A percentile compares a stretch with the other conserved stretches of the same genome.
These are phyloP conservation scores for Actias luna DNA, from an alignment of 2,888 invertebrate genomes.

Conservation along the genomic window DNA sequence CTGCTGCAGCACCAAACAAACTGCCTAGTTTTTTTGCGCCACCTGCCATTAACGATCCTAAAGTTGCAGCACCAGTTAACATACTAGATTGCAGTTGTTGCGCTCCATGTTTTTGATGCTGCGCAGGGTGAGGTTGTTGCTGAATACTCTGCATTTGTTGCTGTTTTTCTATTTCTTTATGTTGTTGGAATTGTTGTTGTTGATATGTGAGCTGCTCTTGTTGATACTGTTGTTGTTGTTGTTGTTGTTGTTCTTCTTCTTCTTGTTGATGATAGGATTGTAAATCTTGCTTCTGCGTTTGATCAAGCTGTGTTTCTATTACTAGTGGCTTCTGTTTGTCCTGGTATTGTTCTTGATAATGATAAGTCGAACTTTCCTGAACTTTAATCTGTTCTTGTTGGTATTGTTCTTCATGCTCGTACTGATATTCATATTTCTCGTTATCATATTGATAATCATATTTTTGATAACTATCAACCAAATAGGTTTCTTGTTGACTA, in stretches of 20 bases:
- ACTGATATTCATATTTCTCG: slow-evolving; percentile 37
- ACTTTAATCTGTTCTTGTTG: slow-evolving; percentile 41
- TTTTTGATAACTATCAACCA: slow-evolving; percentile 53
- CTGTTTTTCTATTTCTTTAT: slow-evolving; percentile 37
- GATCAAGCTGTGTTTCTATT: slow-evolving; percentile 42
- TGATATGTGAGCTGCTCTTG: slow-evolving; percentile 40
- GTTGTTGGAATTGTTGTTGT: slow-evolving; percentile 42
- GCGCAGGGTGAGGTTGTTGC: slow-evolving; percentile 50
- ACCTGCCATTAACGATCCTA: slow-evolving; percentile 76
- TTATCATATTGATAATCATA: slow-evolving; percentile 47
- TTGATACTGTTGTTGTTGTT: slow-evolving; percentile 40
- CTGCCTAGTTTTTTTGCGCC: slow-evolving; percentile 77
- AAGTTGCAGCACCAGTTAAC: slow-evolving; percentile 71
- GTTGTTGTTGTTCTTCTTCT: slow-evolving; percentile 39
- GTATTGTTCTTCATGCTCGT: slow-evolving; percentile 42
- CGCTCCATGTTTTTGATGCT: slow-evolving; percentile 60
- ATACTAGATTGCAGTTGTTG: slow-evolving; percentile 71
- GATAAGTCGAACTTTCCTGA: slow-evolving; percentile 40
- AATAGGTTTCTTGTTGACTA: slow-evolving; percentile 54
- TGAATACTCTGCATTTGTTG: slow-evolving; percentile 45
- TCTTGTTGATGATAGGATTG: slow-evolving; percentile 36
- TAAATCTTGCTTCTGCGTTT: slow-evolving; percentile 36
- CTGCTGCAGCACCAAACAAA: slow-evolving; percentile 75
- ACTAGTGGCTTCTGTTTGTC: slow-evolving; percentile 35
- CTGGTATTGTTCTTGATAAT: slow-evolving; percentile 38